Base-by-base conservation (phyloP, 2,113 vertebrate genomes). In the Ctenodactylus gundi region DNA sequence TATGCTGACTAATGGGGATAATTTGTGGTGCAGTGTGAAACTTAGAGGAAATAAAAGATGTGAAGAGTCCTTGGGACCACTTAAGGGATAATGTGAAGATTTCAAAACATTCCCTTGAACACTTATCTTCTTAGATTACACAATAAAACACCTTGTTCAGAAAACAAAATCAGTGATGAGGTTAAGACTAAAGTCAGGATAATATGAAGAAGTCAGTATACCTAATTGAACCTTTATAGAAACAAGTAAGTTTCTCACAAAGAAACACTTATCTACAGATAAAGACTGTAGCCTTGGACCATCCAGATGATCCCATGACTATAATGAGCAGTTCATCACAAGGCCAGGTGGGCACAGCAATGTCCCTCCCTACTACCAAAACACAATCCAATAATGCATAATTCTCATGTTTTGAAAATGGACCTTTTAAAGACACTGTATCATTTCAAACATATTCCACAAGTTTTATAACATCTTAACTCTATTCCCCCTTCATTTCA, bases 381-480 rank as follows among this genome's bases (percentile, higher is more conserved):
- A 88, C 76, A 68, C 11, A 68, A 60, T 27, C 10, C 51, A 8
- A 0, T 17, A 7, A 18, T 49, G 17, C 51, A 12, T 60, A 68
- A 83, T 39, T 78, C 73, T 68, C 27, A 1, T 90, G 36, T 80
- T 90, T 95, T 95, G 14, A 85, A 95, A 89, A 53, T 85, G 23
- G 65, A 64, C 60, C 67, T 91, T 88, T 96, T 29, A 36, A 96
- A 95, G 80, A 17, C 72, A 23, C 84, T 81, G 36, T 76, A 93
- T 93, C 84, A 64, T 94, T 90, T 72, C 34, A 41, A 81, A 97
- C 34, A n/a, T 39, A 93, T 85, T 94, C 85, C 65, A 46, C 83
- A 72, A 87, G 86, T 93, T 95, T 95, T 78, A 81, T 53, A 95
- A 88, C 65, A 85, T 75, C 94, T 96, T 94, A 80, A 93, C 84